These are phyloP conservation scores for Maccullochella peelii DNA, from an alignment of 2,113 vertebrate species.

Conservation along the genomic window DNA sequence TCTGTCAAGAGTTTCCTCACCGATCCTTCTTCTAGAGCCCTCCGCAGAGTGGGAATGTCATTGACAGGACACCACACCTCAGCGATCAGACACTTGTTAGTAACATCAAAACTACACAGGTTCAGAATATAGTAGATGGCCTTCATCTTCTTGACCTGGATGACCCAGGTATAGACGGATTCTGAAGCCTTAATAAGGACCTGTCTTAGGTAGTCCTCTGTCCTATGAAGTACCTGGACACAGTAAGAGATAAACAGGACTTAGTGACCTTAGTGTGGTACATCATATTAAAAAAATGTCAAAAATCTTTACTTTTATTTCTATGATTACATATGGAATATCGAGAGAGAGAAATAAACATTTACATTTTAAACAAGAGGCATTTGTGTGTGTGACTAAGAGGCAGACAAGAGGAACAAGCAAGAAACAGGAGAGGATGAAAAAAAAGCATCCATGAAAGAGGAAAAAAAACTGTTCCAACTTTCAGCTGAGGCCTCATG, in stretches of 20 bases:
- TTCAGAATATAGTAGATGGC: conserved; percentile 98
- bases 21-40: conserved; percentile 92
- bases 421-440: neutral
- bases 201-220: conserved; percentile 94
- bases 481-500: conserved; percentile 59
- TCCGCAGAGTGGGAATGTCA: conserved; percentile 88
- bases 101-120: conserved; percentile 97
- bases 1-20: conserved; percentile 81
- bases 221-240: conserved; percentile 92
- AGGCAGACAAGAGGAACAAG: neutral
- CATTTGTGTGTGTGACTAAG: neutral
- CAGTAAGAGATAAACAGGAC: neutral
- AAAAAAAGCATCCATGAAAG: neutral
- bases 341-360: neutral
- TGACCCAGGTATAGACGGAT: conserved; percentile 89
- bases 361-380: neutral
- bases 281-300: neutral
- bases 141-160: conserved; percentile 99
- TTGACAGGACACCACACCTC: conserved; percentile 96
- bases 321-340: neutral
- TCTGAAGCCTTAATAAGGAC: conserved; percentile 94
- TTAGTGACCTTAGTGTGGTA: neutral
- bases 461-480: neutral
- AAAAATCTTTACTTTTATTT: neutral
- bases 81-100: conserved; percentile 97